A percentile compares a stretch with the other conserved stretches of the same genome.
Conservation (phyloP, 1,140 invertebrate species). For the Thrips palmi region DNA sequence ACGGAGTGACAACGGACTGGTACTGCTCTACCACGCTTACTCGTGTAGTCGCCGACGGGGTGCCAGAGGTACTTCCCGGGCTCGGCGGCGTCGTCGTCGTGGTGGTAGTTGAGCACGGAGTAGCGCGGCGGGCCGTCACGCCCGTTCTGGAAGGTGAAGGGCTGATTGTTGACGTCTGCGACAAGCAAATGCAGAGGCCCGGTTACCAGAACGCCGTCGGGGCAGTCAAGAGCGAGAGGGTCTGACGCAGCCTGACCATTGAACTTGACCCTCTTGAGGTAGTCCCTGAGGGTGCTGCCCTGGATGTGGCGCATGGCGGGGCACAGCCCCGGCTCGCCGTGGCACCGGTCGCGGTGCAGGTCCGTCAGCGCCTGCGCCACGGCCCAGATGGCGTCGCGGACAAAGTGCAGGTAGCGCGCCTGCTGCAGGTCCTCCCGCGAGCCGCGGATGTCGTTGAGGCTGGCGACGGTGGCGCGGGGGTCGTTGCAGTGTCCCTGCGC, state of each 20-base stretch:
- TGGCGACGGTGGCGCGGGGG: too few relatives aligned
- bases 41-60: conserved; percentile 30
- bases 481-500: too few relatives aligned
- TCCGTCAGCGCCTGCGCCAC: conserved; percentile 31
- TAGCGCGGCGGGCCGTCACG: conserved; percentile 32
- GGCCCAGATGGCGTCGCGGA: conserved; percentile 33
- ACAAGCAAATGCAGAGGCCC: too few relatives aligned
- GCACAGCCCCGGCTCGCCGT: conserved; percentile 24
- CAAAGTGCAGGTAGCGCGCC: conserved; percentile 31
- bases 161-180: conserved; percentile 27
- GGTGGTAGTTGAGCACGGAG: conserved; percentile 33
- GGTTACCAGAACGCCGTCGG: too few relatives aligned
- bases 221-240: not conserved
- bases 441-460: not conserved
- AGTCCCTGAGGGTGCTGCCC: conserved; percentile 22
- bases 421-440: conserved; percentile 17
- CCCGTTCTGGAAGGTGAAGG: conserved; percentile 25
- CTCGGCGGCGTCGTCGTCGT: conserved; percentile 14
- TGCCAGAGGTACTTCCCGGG: conserved; percentile 23
- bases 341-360: conserved; percentile 25
- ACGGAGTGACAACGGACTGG: too few relatives aligned
- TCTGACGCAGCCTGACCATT: too few relatives aligned
- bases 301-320: conserved; percentile 25
- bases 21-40: conserved; percentile 28
- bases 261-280: conserved; percentile 31